A percentile compares a stretch with the other conserved stretches of the same genome.
phyloP scores from a whole-genome alignment of 2,113 vertebrate genomes.

The Thamnophis sirtalis region DNA sequence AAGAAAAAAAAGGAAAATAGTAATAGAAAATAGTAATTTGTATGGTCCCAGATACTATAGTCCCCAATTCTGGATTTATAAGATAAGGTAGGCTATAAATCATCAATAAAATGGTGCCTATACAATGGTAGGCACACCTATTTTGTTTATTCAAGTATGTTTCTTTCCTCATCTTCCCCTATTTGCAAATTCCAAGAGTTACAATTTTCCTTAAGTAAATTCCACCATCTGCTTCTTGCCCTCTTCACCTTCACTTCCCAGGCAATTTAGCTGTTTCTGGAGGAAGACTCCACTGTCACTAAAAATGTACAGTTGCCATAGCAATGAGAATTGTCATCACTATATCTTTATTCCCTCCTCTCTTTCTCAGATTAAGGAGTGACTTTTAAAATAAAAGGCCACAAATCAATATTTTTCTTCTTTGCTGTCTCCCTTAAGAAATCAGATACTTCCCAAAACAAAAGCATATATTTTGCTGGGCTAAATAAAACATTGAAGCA shows the following conservation, averaged over 20 bases:
- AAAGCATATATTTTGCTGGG: neutral
- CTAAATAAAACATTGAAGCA: neutral
- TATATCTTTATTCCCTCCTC: conserved; percentile 47
- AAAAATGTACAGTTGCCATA: conserved; percentile 63
- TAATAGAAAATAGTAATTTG: neutral
- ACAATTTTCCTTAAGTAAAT: conserved; percentile 50
- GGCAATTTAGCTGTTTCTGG: conserved; percentile 53
- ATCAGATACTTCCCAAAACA: conserved; percentile 26
- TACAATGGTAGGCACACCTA: conserved; percentile 22
- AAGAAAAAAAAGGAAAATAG: neutral
- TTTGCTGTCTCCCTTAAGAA: conserved; percentile 27
- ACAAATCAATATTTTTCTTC: neutral
- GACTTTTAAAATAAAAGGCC: neutral
- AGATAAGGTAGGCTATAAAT: neutral
- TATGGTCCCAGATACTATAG: neutral
- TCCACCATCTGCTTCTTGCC: conserved; percentile 46
- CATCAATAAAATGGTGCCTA: conserved; percentile 24
- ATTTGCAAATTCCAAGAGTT: conserved; percentile 46
- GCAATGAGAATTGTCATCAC: conserved; percentile 57
- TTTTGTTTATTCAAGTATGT: conserved; percentile 8
- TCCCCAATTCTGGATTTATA: neutral
- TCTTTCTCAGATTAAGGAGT: conserved; percentile 12
- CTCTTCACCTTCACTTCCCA: conserved; percentile 50
- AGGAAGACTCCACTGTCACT: conserved; percentile 63
- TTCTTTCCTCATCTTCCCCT: neutral